phyloP scores from a whole-genome alignment of 2,113 vertebrate genomes.

The Gulo gulo region DNA sequence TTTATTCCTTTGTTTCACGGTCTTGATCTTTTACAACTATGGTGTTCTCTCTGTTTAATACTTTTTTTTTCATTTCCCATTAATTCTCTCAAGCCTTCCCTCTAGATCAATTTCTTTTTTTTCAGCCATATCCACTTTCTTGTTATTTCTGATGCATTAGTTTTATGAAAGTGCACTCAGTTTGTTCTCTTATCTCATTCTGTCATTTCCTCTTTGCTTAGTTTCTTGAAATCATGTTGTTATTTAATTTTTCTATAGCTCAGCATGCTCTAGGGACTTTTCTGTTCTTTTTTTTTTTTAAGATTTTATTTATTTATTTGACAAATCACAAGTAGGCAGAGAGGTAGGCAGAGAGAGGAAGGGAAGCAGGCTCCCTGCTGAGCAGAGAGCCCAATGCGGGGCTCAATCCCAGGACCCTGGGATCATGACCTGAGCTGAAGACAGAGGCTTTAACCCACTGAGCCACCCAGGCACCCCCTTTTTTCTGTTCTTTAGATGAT shows the following conservation, averaged over 20 bases:
- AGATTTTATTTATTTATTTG: no score
- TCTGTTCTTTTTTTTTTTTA: not conserved
- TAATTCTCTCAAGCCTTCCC: not conserved
- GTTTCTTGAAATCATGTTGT: not conserved
- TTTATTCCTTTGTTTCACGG: not conserved
- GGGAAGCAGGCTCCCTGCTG: no score
- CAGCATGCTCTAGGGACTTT: not conserved
- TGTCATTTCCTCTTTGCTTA: not conserved
- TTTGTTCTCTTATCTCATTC: not conserved
- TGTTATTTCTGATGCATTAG: not conserved
- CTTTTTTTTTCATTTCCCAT: not conserved
- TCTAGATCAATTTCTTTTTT: not conserved
- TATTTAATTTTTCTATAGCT: not conserved
- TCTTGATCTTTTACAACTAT: not conserved
- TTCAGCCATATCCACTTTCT: not conserved
- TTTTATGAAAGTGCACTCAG: not conserved
- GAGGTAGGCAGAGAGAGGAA: no score
- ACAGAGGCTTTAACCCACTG: no score
- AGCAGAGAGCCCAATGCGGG: no score
- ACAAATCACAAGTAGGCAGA: no score
- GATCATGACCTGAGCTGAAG: no score
- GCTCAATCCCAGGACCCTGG: no score
- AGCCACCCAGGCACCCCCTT: no score
- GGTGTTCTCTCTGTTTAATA: not conserved
- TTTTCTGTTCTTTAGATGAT: not conserved